These are phyloP conservation scores for Caenorhabditis remanei DNA, from an alignment of 1,140 invertebrate genomes.

Conservation along the genomic window DNA sequence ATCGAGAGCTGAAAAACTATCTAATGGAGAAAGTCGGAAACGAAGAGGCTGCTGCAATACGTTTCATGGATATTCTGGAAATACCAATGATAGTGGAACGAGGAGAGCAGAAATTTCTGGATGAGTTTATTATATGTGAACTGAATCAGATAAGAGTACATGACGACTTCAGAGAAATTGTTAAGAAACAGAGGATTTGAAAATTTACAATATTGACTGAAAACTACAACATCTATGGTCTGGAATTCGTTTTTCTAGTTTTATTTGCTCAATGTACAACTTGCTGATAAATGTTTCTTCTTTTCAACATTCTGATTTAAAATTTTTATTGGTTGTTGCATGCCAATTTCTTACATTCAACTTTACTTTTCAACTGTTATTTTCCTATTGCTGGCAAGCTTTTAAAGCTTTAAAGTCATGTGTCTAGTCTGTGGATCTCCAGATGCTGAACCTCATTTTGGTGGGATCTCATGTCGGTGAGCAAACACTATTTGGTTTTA, in stretches of 20 bases:
- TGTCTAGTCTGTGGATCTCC: neutral
- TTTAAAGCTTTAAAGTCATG: neutral
- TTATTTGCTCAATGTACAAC: no score
- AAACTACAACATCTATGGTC: no score
- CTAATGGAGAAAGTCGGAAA: neutral
- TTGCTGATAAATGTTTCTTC: no score
- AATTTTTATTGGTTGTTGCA: neutral
- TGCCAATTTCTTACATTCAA: neutral
- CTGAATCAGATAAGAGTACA: neutral
- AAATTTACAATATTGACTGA: neutral
- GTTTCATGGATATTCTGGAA: neutral
- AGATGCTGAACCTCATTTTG: neutral
- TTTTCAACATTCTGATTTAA: no score
- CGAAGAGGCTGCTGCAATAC: neutral
- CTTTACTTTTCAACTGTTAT: neutral
- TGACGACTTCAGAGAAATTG: conserved; percentile 4
- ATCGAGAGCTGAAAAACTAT: neutral
- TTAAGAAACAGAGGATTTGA: neutral
- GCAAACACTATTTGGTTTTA: no score
- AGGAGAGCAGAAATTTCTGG: conserved; percentile 22
- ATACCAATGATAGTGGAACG: neutral
- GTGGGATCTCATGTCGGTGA: neutral
- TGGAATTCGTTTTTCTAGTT: neutral
- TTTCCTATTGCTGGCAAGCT: neutral
- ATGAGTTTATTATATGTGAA: conserved; percentile 12